Evolutionary conservation across 2,888 invertebrate species (phyloP).

Genomic region (Nasonia oneida): DNA sequence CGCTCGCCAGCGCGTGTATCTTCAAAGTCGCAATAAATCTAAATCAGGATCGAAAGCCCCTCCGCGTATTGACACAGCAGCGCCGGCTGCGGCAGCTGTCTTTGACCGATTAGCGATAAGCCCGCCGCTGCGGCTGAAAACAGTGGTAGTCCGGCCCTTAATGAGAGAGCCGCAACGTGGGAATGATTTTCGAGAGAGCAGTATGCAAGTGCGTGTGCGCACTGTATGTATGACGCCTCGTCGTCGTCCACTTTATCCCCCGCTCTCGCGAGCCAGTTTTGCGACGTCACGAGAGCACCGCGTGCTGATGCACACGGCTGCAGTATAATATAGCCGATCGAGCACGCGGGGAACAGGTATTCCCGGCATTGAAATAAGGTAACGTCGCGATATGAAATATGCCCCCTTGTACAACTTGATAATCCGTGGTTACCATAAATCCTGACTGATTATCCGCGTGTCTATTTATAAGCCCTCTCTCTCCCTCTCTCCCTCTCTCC

Average conservation of each 20-base stretch:
- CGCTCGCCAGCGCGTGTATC: neutral
- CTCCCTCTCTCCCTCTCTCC: neutral
- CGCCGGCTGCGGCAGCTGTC: conserved; percentile 33
- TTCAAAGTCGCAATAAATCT: conserved; percentile 43
- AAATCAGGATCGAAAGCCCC: conserved; percentile 39
- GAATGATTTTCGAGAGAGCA: conserved; percentile 57
- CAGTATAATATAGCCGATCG: conserved; percentile 67
- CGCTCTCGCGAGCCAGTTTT: conserved; percentile 51
- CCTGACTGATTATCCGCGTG: conserved; percentile 79
- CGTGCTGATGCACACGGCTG: conserved; percentile 25
- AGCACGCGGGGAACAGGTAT: conserved; percentile 73
- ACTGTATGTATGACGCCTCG: neutral
- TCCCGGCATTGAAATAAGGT: conserved; percentile 77
- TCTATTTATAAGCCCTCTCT: conserved; percentile 77
- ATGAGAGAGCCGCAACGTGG: conserved; percentile 55
- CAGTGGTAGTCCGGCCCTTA: conserved; percentile 52
- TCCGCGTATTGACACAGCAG: conserved; percentile 39
- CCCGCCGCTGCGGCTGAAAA: conserved; percentile 20
- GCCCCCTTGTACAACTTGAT: conserved; percentile 79
- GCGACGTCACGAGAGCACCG: conserved; percentile 2
- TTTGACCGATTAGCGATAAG: conserved; percentile 52
- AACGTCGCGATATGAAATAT: conserved; percentile 79
- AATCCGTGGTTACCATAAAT: conserved; percentile 80
- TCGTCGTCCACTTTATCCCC: conserved; percentile 5
- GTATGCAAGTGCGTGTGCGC: neutral